Base-by-base conservation (phyloP, 37 sponge, comb jelly and placozoan genomes). In the Ephydatia muelleri region DNA sequence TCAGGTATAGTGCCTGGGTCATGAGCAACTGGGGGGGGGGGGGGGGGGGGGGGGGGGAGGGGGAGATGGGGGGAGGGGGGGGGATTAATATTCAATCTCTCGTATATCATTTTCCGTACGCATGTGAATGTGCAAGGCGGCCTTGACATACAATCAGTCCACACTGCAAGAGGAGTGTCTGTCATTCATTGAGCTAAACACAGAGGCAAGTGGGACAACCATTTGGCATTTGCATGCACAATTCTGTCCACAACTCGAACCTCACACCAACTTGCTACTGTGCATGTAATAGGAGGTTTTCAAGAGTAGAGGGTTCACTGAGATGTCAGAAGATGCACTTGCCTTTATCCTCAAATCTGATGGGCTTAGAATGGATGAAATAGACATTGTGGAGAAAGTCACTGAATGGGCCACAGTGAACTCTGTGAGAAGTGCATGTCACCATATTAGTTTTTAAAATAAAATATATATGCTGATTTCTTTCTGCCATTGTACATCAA, bases 361-460 rank as follows among this genome's bases (percentile, higher is more conserved):
- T 82, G 84, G 84, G 26, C 91, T 98, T 26, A 83, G 77, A 68
- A 87, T 94, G 86, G 99, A 96, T 80, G 99, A 98, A 66, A 87
- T 73, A 30, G 95, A 94, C 38, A 91, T 98, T 28, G 81, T 98
- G 36, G 89, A 87, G 36, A 89, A 91, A 35, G 99, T 96, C 26
- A 91, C 89, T 69, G 97, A 98, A 83, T 98, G 99, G 99, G 89
- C 90, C 13, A 93, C 87, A 37, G 93, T 98, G 66, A 98, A 97
- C 70, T 88, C 99, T 27, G 96, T 98, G 77, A 90, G 94, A 75
- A 3, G 48, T 26, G 30, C 5, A 29, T 82, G 73, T 25, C 49
- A 43, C 30, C n/a, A n/a, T n/a, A n/a, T 75, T 9, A 47, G 25
- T 26, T 2, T 82, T 82, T 27, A 25, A 5, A 38, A 14, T 32